phyloP scores from a whole-genome alignment of 2,888 invertebrate species.

The Cryptocephalus primarius region DNA sequence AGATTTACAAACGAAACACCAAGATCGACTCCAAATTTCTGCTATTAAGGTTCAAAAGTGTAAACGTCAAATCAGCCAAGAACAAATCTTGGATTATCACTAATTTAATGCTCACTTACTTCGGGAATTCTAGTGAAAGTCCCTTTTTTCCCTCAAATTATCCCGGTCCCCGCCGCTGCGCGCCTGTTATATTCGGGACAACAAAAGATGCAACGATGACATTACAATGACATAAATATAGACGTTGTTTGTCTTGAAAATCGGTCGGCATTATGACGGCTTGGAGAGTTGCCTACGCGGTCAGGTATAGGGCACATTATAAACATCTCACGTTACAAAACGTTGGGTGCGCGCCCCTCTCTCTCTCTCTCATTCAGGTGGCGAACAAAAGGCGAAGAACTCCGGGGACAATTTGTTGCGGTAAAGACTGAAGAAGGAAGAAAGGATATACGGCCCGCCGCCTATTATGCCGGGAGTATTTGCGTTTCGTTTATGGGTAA shows the following conservation, averaged over 20 bases:
- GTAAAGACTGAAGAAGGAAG: conserved; percentile 24
- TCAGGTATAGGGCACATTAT: conserved; percentile 22
- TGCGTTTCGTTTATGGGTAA: conserved; percentile 3
- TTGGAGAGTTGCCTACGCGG: conserved; percentile 32
- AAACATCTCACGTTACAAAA: conserved; percentile 35
- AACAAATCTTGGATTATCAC: too few relatives aligned
- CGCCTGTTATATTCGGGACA: conserved; percentile 25
- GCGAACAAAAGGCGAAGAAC: conserved; percentile 24
- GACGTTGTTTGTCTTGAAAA: conserved; percentile 35
- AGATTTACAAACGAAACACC: too few relatives aligned
- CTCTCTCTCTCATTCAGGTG: conserved; percentile 22
- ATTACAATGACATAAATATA: conserved; percentile 39
- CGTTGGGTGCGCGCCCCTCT: neutral
- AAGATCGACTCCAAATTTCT: too few relatives aligned
- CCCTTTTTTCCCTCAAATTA: too few relatives aligned
- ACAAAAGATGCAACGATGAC: conserved; percentile 34
- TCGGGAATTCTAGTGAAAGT: too few relatives aligned
- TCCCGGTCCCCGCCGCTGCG: conserved; percentile 7
- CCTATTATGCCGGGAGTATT: conserved; percentile 3
- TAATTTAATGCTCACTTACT: too few relatives aligned
- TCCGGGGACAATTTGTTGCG: conserved; percentile 34
- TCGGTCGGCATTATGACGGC: conserved; percentile 25
- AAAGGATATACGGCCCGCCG: conserved; percentile 26
- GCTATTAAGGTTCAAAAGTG: too few relatives aligned
- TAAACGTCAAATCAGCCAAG: too few relatives aligned